phyloP scores from a whole-genome alignment of 2,797 vertebrate species.

The Chiropotes sagulatus region DNA sequence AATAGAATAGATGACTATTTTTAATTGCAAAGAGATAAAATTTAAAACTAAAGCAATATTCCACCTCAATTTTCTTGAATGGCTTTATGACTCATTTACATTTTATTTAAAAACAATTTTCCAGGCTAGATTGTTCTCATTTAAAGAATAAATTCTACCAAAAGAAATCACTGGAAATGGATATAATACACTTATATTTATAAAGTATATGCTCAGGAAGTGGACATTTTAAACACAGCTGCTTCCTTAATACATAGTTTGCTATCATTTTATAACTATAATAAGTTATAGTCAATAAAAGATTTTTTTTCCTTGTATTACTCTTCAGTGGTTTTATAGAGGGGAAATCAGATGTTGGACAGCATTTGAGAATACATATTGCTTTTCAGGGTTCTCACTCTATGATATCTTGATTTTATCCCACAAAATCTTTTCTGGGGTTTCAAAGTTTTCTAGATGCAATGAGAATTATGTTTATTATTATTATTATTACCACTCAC shows the following conservation, averaged over 20 bases:
- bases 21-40: constrained; percentile 37
- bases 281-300: constrained; percentile 56
- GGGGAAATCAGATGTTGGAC: not conserved
- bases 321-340: no score
- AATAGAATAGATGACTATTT: not conserved
- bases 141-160: constrained; percentile 48
- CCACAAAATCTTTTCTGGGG: not conserved
- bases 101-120: constrained; percentile 53
- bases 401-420: not conserved
- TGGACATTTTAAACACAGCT: constrained; percentile 52
- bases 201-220: not conserved
- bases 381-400: not conserved
- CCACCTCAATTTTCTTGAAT: constrained; percentile 29
- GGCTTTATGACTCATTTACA: constrained; percentile 25
- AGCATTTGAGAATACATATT: not conserved
- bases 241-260: constrained; percentile 12
- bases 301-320: not conserved
- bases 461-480: not conserved
- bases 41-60: constrained; percentile 26
- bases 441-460: not conserved
- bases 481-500: not conserved
- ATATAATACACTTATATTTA: constrained; percentile 19
- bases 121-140: not conserved
- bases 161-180: not conserved
- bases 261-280: constrained; percentile 51